Evolutionary conservation across 2,888 invertebrate genomes (phyloP), one percentile per base, ranked within the genome.

Genomic region (Lasioglossum villosulum): DNA sequence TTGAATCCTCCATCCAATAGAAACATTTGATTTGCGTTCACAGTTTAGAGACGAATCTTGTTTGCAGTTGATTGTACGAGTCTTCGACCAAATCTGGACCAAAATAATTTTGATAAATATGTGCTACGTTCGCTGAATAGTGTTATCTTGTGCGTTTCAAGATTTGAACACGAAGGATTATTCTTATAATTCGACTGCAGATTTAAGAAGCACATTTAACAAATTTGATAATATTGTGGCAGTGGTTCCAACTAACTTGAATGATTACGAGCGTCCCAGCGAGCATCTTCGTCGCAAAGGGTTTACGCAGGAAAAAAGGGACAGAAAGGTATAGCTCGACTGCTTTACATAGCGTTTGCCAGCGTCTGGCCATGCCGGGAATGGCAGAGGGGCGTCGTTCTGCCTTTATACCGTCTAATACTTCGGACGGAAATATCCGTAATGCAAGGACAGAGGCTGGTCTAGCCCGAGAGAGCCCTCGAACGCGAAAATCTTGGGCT

Each of bases 401-500:
- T 91, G 93, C 91, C 93, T 92, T 93, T 94, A 94, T 92, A 93
- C 92, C 90, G 93, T 92, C 94, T 94, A 94, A 94, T 93, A 94
- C 93, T 93, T 92, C 91, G 92, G 94, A 94, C 94, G 90, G 91
- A 94, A 94, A 94, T 94, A 94, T 93, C 94, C 93, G 92, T 93
- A 94, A 93, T 92, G 92, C 94, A 94, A 94, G 94, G 94, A 93
- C 94, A 89, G 68, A 68, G 82, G 59, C 84, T 59, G 59, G 84
- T 89, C 91, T 90, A 88, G 86, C 86, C 77, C 77, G 27, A 27
- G 72, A 80, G 74, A 52, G 52, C 75, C 75, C 68, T 59, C 82
- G 78, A 82, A 72, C 81, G 76, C 88, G 79, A 89, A 75, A 80
- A 85, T 86, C 76, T 90, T 82, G 85, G 85, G 75, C 82, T 56